phyloP scores from a whole-genome alignment of 30 jellyfish, hydroid and myxozoan genomes.

The Aurelia coerulea region DNA sequence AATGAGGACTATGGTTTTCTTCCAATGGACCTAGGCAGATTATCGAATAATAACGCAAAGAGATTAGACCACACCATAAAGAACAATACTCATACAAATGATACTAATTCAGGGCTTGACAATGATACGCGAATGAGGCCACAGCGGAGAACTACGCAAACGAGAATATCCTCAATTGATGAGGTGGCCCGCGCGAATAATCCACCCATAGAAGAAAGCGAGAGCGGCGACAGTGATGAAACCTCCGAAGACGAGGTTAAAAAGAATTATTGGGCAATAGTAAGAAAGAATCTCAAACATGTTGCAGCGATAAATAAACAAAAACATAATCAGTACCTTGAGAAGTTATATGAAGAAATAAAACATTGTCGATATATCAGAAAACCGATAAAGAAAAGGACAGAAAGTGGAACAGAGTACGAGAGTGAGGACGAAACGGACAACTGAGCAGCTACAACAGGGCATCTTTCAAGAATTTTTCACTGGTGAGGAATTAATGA shows the following conservation, averaged over 20 bases:
- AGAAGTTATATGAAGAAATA: conserved; percentile 54
- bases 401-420: conserved; percentile 8
- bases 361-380: conserved; percentile 77
- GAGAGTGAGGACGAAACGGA: conserved; percentile 45
- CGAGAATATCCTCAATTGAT: background rate
- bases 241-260: conserved; percentile 1
- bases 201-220: background rate
- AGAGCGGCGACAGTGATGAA: background rate
- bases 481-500: too few species aligned
- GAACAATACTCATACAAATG: conserved; percentile 5
- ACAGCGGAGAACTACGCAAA: background rate
- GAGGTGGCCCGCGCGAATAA: conserved; percentile 22
- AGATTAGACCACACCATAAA: background rate
- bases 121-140: conserved; percentile 12
- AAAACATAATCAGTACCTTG: conserved; percentile 46
- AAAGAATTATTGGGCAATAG: conserved; percentile 48
- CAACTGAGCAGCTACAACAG: too few species aligned
- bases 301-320: conserved; percentile 33
- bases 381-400: conserved; percentile 49
- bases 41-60: background rate
- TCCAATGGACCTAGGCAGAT: background rate
- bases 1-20: background rate
- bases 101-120: conserved; percentile 17
- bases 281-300: conserved; percentile 25
- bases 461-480: too few species aligned